Evolutionary conservation across 2,888 invertebrate species (phyloP).

Genomic region (Calameuta filiformis): DNA sequence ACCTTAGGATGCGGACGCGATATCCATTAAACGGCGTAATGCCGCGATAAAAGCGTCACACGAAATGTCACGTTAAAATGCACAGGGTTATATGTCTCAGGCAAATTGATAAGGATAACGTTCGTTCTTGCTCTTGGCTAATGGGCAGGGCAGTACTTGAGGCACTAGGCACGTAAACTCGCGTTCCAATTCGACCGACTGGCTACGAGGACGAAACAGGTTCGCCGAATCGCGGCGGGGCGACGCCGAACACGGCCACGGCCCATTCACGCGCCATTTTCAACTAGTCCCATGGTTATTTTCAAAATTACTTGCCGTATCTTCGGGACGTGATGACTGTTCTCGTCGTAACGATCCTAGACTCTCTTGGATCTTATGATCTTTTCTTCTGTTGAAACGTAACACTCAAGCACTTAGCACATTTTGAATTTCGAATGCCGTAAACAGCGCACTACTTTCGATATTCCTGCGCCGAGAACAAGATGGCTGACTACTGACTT

Average conservation of each 20-base stretch:
- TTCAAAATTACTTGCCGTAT: neutral
- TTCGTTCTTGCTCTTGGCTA: constrained; percentile 4
- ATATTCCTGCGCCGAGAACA: constrained; percentile 49
- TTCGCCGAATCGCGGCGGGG: constrained; percentile 46
- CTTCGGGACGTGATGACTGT: neutral
- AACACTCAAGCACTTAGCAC: neutral
- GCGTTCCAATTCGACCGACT: constrained; percentile 49
- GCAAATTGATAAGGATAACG: constrained; percentile 1
- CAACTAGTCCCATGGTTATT: constrained; percentile 45
- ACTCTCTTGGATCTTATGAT: neutral
- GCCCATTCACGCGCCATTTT: constrained; percentile 45
- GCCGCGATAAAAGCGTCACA: neutral
- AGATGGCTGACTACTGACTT: constrained; percentile 37
- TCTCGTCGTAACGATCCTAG: neutral
- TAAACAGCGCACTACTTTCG: constrained; percentile 38
- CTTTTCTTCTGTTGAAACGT: neutral
- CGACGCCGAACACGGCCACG: constrained; percentile 48
- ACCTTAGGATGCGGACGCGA: constrained; percentile 28
- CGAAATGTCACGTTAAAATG: constrained; percentile 10
- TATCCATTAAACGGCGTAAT: constrained; percentile 11
- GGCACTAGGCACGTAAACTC: constrained; percentile 46
- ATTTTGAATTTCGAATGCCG: constrained; percentile 22
- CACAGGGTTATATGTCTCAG: constrained; percentile 1
- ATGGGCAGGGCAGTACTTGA: constrained; percentile 31
- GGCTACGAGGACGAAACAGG: constrained; percentile 48